phyloP scores from a whole-genome alignment of 1,140 invertebrate species.

The Drosophila punjabiensis region DNA sequence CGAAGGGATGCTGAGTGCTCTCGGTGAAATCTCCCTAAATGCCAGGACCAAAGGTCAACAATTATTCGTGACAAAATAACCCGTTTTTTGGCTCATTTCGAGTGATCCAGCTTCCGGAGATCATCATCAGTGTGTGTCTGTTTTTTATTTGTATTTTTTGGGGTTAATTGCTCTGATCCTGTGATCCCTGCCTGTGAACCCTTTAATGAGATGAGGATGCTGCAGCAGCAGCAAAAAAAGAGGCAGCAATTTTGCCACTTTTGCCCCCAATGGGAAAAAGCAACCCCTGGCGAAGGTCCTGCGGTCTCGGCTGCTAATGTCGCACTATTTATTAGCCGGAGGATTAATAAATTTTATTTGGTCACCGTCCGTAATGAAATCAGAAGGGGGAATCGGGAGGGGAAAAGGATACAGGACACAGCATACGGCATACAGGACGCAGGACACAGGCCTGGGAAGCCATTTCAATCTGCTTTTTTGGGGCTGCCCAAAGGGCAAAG shows the following conservation, averaged over 20 bases:
- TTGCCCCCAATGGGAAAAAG: conserved; percentile 23
- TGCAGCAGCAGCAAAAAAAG: conserved; percentile 9
- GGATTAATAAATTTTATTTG: conserved; percentile 85
- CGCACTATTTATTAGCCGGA: conserved; percentile 83
- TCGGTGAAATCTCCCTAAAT: conserved; percentile 18
- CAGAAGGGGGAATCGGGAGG: conserved; percentile 48
- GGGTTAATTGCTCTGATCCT: conserved; percentile 14
- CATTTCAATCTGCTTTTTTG: conserved; percentile 48
- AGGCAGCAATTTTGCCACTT: conserved; percentile 33
- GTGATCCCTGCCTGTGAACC: conserved; percentile 16
- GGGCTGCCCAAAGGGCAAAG: conserved; percentile 42
- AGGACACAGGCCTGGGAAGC: too few species aligned
- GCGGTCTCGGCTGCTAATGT: conserved; percentile 70
- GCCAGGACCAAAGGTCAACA: conserved; percentile 33
- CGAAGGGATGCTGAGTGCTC: conserved; percentile 25
- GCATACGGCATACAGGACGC: too few species aligned
- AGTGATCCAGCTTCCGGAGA: conserved; percentile 50
- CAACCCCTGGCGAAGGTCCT: conserved; percentile 53
- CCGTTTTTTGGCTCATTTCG: conserved; percentile 48
- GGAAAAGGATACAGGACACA: conserved; percentile 3
- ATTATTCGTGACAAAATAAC: conserved; percentile 44
- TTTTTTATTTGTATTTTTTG: neutral
- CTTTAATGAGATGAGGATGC: conserved; percentile 14
- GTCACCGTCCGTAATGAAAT: conserved; percentile 83
- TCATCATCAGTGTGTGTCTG: conserved; percentile 21